Conservation (phyloP, 2,888 invertebrate genomes). For the Nymphalis polychloros region DNA sequence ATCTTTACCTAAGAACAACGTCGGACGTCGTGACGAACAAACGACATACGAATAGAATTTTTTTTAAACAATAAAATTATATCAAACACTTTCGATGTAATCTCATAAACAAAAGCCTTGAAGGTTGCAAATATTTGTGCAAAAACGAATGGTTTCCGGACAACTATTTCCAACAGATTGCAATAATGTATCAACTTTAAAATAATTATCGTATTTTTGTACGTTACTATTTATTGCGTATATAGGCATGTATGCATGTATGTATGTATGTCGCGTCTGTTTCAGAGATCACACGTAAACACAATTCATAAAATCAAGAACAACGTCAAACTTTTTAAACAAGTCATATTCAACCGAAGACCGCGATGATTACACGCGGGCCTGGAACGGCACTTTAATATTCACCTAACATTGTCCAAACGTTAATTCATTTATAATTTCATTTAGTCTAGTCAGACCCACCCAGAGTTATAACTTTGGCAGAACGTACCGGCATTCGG, state of each 20-base stretch:
- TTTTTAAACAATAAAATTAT: conserved; percentile 61
- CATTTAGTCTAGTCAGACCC: conserved; percentile 60
- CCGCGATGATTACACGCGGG: conserved; percentile 41
- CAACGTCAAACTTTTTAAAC: conserved; percentile 66
- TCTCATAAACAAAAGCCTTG: conserved; percentile 51
- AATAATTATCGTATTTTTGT: background rate
- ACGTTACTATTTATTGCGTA: background rate
- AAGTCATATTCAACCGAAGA: conserved; percentile 58
- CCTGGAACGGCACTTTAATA: conserved; percentile 24
- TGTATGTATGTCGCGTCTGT: conserved; percentile 43
- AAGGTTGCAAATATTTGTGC: conserved; percentile 36
- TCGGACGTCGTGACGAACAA: conserved; percentile 34
- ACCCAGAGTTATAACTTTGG: conserved; percentile 59
- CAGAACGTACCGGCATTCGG: conserved; percentile 35
- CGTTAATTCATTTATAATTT: conserved; percentile 71
- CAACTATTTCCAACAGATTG: conserved; percentile 28
- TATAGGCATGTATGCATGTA: background rate
- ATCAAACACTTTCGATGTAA: conserved; percentile 57
- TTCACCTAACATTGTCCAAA: conserved; percentile 13
- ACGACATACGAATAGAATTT: conserved; percentile 51
- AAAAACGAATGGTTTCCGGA: conserved; percentile 29
- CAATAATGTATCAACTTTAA: background rate
- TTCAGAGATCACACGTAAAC: conserved; percentile 60
- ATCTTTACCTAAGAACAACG: conserved; percentile 30
- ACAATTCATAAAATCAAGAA: conserved; percentile 69